Evolutionary conservation across 2,888 invertebrate species (phyloP).

Genomic region (Lasioglossum malachurum): DNA sequence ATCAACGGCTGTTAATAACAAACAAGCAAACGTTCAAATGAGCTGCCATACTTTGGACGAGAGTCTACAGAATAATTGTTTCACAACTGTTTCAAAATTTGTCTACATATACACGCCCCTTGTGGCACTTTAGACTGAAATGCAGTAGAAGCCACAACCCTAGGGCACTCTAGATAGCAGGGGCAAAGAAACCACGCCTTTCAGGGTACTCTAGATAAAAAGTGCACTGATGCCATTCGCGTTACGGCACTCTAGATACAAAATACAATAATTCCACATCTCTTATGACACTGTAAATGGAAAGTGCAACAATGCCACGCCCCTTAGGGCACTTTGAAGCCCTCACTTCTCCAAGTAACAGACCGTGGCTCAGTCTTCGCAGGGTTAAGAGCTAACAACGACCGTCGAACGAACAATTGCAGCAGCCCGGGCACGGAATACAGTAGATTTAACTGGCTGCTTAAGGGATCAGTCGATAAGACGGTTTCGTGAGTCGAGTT

Average conservation of each 20-base stretch:
- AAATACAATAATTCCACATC: too few species aligned
- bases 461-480: slow-evolving; percentile 59
- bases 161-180: not conserved
- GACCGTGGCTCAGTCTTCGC: not conserved
- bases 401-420: slow-evolving; percentile 24
- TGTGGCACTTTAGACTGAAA: not conserved
- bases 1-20: not conserved
- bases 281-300: too few species aligned
- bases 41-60: not conserved
- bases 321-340: not conserved
- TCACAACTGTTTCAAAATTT: not conserved
- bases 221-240: not conserved
- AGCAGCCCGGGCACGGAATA: slow-evolving; percentile 23
- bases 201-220: not conserved
- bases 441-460: slow-evolving; percentile 55
- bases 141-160: not conserved
- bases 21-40: not conserved
- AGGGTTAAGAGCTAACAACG: slow-evolving; percentile 48
- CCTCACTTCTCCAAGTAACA: not conserved
- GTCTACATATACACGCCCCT: not conserved
- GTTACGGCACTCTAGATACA: too few species aligned
- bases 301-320: not conserved
- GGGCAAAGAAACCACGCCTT: not conserved
- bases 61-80: not conserved
- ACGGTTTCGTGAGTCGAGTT: slow-evolving; percentile 42